Evolutionary conservation across 2,888 invertebrate species (phyloP), one percentile per base, ranked within the genome.

Genomic region (Psococerastis gibbosa): DNA sequence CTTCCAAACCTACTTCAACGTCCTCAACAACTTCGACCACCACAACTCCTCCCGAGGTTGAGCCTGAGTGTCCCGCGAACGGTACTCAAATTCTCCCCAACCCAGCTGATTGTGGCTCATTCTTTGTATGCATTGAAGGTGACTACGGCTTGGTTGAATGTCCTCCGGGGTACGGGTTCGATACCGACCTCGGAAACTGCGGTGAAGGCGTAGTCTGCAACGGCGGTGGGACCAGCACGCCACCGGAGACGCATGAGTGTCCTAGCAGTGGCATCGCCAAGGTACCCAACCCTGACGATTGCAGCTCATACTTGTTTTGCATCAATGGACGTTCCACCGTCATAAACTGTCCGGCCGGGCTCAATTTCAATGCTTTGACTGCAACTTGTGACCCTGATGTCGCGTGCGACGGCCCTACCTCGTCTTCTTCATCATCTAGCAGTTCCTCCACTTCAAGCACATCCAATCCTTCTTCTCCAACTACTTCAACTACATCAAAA

Each of bases 231-330:
- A 20, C 38, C 5, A 38, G 5, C 3, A 3, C 38, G 4, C 6
- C 6, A 3, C 38, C 38, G 13, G 17, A 5, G n/a, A 22, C 13
- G 11, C 38, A 16, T 38, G 38, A 38, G 6, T 38, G 43, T 3
- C 17, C 34, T 3, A 13, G 31, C 5, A 18, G 16, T 3, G 34
- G 18, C 11, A 9, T 31, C 17, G 32, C 38, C 22, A 23, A 16
- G 9, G 31, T 43, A 8, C 32, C 35, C 5, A 45, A 45, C 34
- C 43, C 33, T 2, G 43, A 16, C 27, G 42, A 45, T 35, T 45
- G 45, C 34, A 32, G 32, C 9, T 23, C 33, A 6, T 45, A 42
- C 42, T 45, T 9, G 17, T 6, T 33, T 13, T 45, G 45, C 20
- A 42, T 22, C 15, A 42, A 33, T 23, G 45, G 45, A 6, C 31